These are phyloP conservation scores for Drosophila micromelanica DNA, from an alignment of 1,140 invertebrate genomes.

Conservation along the genomic window DNA sequence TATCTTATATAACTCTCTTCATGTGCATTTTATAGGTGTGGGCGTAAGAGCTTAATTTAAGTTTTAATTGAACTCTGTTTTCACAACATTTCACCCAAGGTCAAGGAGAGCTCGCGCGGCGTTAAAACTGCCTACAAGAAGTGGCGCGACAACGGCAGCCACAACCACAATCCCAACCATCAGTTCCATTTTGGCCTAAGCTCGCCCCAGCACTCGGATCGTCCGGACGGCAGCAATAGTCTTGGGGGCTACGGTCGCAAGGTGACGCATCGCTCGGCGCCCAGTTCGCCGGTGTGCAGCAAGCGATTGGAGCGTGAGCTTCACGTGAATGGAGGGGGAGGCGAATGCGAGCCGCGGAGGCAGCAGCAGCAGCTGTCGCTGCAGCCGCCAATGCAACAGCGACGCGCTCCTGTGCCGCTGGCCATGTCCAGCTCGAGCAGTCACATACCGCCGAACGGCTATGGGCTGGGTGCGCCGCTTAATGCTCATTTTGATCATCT, in stretches of 20 bases:
- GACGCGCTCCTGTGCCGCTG: slow-evolving; percentile 70
- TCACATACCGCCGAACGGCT: slow-evolving; percentile 78
- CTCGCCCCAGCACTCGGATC: slow-evolving; percentile 84
- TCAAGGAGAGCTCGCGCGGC: slow-evolving; percentile 91
- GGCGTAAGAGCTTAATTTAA: background rate
- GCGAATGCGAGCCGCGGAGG: slow-evolving; percentile 8
- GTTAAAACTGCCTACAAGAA: slow-evolving; percentile 91
- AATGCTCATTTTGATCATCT: slow-evolving; percentile 69
- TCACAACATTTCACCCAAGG: slow-evolving; percentile 84
- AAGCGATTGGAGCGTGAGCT: slow-evolving; percentile 61
- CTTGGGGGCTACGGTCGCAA: slow-evolving; percentile 59
- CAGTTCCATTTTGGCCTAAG: slow-evolving; percentile 75
- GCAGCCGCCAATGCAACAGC: slow-evolving; percentile 34
- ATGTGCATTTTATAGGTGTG: background rate
- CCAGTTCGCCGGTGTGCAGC: slow-evolving; percentile 87
- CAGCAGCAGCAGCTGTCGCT: slow-evolving; percentile 27
- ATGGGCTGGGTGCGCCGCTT: slow-evolving; percentile 54
- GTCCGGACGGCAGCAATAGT: slow-evolving; percentile 81
- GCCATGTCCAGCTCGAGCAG: slow-evolving; percentile 82
- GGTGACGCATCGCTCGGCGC: slow-evolving; percentile 86
- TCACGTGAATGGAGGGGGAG: slow-evolving; percentile 21
- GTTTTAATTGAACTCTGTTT: background rate
- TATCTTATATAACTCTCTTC: slow-evolving; percentile 14
- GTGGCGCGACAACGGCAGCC: slow-evolving; percentile 85
- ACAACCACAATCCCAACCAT: slow-evolving; percentile 58